phyloP scores from a whole-genome alignment of 2,797 vertebrate species.

The Tenualosa ilisha region DNA sequence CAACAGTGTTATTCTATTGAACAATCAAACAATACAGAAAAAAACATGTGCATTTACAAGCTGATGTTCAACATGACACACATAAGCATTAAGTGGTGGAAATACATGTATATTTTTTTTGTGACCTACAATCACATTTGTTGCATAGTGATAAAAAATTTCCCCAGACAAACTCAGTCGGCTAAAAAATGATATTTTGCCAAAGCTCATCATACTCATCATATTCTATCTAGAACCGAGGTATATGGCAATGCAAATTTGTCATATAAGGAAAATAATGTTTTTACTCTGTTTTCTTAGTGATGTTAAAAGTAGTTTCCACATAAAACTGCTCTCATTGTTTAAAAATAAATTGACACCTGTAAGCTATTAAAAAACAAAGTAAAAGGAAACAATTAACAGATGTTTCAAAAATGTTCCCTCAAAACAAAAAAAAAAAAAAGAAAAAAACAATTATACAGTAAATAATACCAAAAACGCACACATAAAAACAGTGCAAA shows the following conservation, averaged over 20 bases:
- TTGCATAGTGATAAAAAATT: slow-evolving; percentile 19
- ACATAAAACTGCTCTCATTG: slow-evolving; percentile 4
- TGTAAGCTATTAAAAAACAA: neutral
- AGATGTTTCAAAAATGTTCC: neutral
- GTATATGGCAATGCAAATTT: neutral
- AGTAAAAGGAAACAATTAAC: slow-evolving; percentile 29
- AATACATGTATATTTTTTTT: neutral
- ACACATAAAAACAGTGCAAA: slow-evolving; percentile 8
- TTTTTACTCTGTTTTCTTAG: neutral
- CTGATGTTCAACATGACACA: slow-evolving; percentile 1
- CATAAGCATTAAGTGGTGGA: slow-evolving; percentile 5
- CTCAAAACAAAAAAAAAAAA: neutral
- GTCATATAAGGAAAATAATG: neutral
- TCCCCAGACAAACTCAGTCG: neutral
- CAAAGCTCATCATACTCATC: slow-evolving; percentile 4
- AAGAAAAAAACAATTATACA: slow-evolving; percentile 25
- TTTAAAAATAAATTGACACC: neutral
- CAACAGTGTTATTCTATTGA: slow-evolving; percentile 19
- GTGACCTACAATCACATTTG: neutral
- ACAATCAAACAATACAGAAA: slow-evolving; percentile 4
- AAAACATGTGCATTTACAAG: neutral
- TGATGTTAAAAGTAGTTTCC: slow-evolving; percentile 12
- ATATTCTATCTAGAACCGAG: neutral
- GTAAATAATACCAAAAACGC: neutral
- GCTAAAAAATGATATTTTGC: slow-evolving; percentile 16